Evolutionary conservation across 2,888 invertebrate species (phyloP).

Genomic region (Drosophila demipolita): DNA sequence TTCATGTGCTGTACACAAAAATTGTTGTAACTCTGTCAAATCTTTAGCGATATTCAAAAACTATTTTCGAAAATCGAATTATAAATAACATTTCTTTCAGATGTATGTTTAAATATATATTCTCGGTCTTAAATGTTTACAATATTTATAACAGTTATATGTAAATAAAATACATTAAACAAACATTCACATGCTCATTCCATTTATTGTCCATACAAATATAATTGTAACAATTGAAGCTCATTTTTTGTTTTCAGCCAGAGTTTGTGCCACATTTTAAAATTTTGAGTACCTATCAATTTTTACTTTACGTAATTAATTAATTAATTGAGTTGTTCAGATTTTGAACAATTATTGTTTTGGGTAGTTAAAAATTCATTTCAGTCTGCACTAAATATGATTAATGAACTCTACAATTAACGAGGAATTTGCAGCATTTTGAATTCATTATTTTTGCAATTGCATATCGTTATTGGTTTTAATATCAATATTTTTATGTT

Average conservation of each 20-base stretch:
- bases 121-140: slow-evolving; percentile 69
- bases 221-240: slow-evolving; percentile 62
- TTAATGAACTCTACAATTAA: slow-evolving; percentile 54
- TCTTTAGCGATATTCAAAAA: no score
- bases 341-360: slow-evolving; percentile 43
- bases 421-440: slow-evolving; percentile 69
- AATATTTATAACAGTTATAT: slow-evolving; percentile 56
- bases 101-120: slow-evolving; percentile 52
- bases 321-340: slow-evolving; percentile 42
- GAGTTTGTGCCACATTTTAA: slow-evolving; percentile 15
- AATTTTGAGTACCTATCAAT: slow-evolving; percentile 30
- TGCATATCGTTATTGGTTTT: slow-evolving; percentile 50
- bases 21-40: not conserved
- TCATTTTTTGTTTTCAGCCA: slow-evolving; percentile 41
- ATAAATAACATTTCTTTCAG: slow-evolving; percentile 18
- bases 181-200: slow-evolving; percentile 57
- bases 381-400: slow-evolving; percentile 20
- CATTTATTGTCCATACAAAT: slow-evolving; percentile 69
- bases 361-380: slow-evolving; percentile 26
- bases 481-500: slow-evolving; percentile 71
- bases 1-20: not conserved
- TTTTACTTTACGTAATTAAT: slow-evolving; percentile 17
- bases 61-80: no score
- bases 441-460: slow-evolving; percentile 49
- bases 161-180: slow-evolving; percentile 52